Conservation (phyloP, 2,888 invertebrate species). For the Tridacna gigas region DNA sequence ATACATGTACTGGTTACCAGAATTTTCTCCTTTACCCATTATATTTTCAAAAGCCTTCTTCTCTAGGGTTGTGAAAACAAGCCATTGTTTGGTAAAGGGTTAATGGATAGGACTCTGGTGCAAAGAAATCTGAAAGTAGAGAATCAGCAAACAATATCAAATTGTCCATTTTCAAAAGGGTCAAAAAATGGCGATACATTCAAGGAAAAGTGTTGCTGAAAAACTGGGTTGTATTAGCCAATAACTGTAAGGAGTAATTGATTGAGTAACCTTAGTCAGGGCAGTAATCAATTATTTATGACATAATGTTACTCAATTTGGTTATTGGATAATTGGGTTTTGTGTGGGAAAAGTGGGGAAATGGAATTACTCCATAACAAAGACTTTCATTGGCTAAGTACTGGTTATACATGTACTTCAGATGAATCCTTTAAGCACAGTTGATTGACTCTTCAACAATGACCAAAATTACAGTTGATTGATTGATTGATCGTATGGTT, state of each 20-base stretch:
- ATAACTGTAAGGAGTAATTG: not conserved
- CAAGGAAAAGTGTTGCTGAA: too few species aligned
- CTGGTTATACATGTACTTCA: too few species aligned
- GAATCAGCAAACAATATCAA: too few species aligned
- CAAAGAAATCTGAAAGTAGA: too few species aligned
- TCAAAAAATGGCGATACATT: too few species aligned
- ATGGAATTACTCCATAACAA: slow-evolving; percentile 22
- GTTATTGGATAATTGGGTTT: slow-evolving; percentile 16
- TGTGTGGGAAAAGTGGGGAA: slow-evolving; percentile 1
- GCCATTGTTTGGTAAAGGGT: not conserved
- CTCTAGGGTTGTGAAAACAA: not conserved
- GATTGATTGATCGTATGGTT: too few species aligned
- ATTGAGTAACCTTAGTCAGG: slow-evolving; percentile 14
- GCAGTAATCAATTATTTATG: slow-evolving; percentile 21
- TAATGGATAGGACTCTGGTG: not conserved
- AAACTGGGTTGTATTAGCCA: too few species aligned
- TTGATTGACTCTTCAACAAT: too few species aligned
- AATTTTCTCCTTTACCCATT: not conserved
- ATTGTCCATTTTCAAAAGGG: too few species aligned
- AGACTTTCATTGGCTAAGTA: not conserved
- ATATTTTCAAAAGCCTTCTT: not conserved
- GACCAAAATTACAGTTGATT: too few species aligned
- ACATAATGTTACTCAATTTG: slow-evolving; percentile 22
- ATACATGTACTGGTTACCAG: not conserved
- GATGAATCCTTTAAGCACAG: too few species aligned